Evolutionary conservation across 2,113 vertebrate genomes (phyloP).

Genomic region (Eleginops maclovinus): DNA sequence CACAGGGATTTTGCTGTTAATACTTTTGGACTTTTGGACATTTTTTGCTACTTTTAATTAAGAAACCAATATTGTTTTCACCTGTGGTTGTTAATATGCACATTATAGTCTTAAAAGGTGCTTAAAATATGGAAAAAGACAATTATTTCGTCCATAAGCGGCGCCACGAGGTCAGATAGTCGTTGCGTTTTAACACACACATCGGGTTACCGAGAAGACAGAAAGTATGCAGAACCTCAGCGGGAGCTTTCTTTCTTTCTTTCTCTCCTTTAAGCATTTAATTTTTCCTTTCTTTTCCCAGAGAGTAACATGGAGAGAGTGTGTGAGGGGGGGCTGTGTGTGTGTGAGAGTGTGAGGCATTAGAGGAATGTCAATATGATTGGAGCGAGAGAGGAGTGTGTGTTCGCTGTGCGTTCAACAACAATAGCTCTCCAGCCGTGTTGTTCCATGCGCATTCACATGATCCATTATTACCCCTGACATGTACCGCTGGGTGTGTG

Average conservation of each 20-base stretch:
- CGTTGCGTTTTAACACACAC: not conserved
- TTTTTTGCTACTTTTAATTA: no score
- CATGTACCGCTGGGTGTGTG: slow-evolving; percentile 64
- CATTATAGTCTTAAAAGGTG: not conserved
- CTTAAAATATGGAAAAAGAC: slow-evolving; percentile 27
- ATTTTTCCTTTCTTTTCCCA: slow-evolving; percentile 68
- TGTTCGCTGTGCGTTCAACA: slow-evolving; percentile 61
- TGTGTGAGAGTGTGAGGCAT: slow-evolving; percentile 51
- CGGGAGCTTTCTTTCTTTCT: slow-evolving; percentile 40
- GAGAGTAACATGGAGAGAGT: slow-evolving; percentile 38
- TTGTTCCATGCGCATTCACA: slow-evolving; percentile 74
- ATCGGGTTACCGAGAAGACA: slow-evolving; percentile 37
- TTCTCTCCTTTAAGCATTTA: slow-evolving; percentile 44
- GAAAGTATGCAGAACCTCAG: slow-evolving; percentile 56
- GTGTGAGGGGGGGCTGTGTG: slow-evolving; percentile 14
- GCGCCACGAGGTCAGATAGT: not conserved
- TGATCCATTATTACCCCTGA: slow-evolving; percentile 76
- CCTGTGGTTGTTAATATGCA: no score
- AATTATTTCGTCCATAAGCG: not conserved
- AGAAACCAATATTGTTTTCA: no score
- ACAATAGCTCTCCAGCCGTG: slow-evolving; percentile 76
- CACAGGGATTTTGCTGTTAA: no score
- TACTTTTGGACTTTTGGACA: no score
- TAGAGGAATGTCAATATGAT: slow-evolving; percentile 78
- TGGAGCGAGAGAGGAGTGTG: slow-evolving; percentile 57